Percentiles rank a stretch among this genome's conserved stretches.
These are phyloP conservation scores for Salmo trutta DNA, from an alignment of 2,797 vertebrate genomes.

Conservation along the genomic window DNA sequence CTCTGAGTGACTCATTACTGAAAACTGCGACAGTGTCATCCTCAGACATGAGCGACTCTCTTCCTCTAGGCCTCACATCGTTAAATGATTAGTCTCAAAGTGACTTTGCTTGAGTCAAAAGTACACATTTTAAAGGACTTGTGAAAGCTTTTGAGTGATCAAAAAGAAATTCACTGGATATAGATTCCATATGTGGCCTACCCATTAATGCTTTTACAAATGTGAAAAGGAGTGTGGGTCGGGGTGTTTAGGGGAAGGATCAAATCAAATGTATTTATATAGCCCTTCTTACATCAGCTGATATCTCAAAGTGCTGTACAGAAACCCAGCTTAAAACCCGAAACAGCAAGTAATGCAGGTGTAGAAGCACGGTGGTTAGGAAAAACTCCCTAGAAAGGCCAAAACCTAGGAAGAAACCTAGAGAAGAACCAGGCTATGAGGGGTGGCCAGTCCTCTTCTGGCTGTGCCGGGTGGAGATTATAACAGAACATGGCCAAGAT, in stretches of 20 bases:
- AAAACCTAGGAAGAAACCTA: too few relatives aligned
- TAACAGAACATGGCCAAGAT: too few relatives aligned
- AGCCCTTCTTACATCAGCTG: too few relatives aligned
- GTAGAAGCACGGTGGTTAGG: too few relatives aligned
- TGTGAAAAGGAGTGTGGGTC: background rate
- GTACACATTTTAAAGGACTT: background rate
- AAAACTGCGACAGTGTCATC: background rate
- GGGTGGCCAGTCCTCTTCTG: too few relatives aligned
- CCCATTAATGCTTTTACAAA: background rate
- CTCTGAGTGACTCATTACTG: background rate
- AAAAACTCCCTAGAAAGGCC: too few relatives aligned
- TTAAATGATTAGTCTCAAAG: constrained; percentile 3
- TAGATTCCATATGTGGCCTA: background rate
- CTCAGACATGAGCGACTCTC: background rate
- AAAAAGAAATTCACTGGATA: background rate
- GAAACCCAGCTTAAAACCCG: too few relatives aligned
- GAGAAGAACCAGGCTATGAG: too few relatives aligned
- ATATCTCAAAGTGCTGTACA: too few relatives aligned
- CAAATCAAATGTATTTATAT: too few relatives aligned
- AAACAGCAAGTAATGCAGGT: too few relatives aligned
- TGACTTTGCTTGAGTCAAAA: constrained; percentile 8
- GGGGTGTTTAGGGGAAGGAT: background rate
- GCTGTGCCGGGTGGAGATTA: too few relatives aligned
- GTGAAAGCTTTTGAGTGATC: background rate
- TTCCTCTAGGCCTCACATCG: constrained; percentile 14